Percentiles rank a stretch among this genome's conserved stretches.
phyloP scores from a whole-genome alignment of 1,140 invertebrate genomes.

The Drosophila grimshawi region DNA sequence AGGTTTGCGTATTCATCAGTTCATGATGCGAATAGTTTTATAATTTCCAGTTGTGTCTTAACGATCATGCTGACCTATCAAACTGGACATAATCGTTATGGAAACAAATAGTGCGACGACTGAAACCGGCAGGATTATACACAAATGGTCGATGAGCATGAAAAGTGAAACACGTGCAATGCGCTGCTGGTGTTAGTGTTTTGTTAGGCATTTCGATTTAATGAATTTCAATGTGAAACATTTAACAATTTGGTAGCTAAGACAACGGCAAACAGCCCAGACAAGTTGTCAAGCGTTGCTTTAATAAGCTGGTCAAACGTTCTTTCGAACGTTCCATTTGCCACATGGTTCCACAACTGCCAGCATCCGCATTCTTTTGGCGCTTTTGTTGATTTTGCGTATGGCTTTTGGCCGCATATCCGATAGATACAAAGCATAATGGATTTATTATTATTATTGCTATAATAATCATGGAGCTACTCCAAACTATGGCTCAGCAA shows the following conservation, averaged over 20 bases:
- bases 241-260: no score
- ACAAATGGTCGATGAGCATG: no score
- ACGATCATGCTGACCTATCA: no score
- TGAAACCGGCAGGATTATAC: neutral
- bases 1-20: conserved; percentile 35
- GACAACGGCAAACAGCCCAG: no score
- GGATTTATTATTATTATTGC: neutral
- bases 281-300: no score
- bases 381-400: conserved; percentile 1
- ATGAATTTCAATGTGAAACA: no score
- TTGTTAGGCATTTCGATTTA: no score
- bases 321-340: no score
- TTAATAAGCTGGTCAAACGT: no score
- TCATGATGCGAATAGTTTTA: conserved; percentile 13
- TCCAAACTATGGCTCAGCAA: neutral
- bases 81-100: no score
- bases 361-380: conserved; percentile 36
- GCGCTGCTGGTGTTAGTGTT: no score
- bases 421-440: conserved; percentile 15
- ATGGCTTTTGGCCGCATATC: conserved; percentile 17
- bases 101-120: neutral
- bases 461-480: conserved; percentile 1
- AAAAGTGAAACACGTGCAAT: no score
- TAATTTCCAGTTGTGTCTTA: conserved; percentile 5
- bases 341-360: neutral